Percentiles rank a stretch among this genome's conserved stretches.
phyloP scores from a whole-genome alignment of 2,888 invertebrate genomes.

The Trissolcus brochymenae region DNA sequence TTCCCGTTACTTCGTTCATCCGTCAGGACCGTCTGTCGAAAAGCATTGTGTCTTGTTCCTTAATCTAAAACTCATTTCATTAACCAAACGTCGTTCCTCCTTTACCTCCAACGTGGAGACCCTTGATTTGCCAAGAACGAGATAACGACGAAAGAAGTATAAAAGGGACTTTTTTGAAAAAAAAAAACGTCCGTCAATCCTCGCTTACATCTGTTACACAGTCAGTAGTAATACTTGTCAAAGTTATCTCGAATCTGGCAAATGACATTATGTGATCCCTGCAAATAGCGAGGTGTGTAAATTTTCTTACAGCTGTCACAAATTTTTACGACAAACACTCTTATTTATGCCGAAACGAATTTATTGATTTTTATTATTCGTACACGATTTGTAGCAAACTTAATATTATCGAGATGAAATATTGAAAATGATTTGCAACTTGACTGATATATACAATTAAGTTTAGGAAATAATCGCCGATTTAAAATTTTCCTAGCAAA shows the following conservation, averaged over 20 bases:
- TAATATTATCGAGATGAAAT: no score
- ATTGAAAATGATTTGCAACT: no score
- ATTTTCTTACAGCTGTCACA: constrained; percentile 4
- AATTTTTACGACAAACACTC: background rate
- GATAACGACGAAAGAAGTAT: constrained; percentile 23
- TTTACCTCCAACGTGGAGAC: constrained; percentile 35
- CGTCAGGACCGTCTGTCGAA: constrained; percentile 49
- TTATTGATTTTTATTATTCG: background rate
- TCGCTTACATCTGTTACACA: background rate
- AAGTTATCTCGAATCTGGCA: constrained; percentile 27
- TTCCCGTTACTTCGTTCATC: constrained; percentile 37
- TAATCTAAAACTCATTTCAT: constrained; percentile 53
- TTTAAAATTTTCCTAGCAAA: no score
- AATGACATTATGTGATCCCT: constrained; percentile 26
- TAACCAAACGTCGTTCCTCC: constrained; percentile 51
- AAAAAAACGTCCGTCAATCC: background rate
- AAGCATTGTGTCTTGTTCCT: constrained; percentile 52
- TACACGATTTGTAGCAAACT: no score
- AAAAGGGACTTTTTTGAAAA: background rate
- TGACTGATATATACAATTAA: no score
- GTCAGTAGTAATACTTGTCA: background rate
- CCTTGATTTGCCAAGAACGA: constrained; percentile 36
- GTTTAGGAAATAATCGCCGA: no score
- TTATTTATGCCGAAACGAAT: background rate
- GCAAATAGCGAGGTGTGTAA: constrained; percentile 31